Evolutionary conservation across 2,113 vertebrate species (phyloP), one percentile per base, ranked within the genome.

Genomic region (Egretta garzetta): DNA sequence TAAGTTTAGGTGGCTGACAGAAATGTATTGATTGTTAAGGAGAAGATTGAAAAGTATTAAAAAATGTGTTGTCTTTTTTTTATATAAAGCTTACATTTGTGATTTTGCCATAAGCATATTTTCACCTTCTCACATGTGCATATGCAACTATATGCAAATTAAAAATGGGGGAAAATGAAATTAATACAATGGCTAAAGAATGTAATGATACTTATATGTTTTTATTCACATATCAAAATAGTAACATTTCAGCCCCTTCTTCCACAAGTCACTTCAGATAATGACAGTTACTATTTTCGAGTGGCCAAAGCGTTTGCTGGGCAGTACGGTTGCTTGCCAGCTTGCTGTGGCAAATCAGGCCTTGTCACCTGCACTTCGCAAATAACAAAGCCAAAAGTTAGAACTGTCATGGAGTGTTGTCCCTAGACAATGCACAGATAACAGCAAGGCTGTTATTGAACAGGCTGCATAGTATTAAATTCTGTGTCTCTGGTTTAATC

Each of bases 371-470:
- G 33, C 45, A 3, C 14, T 33, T 67, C 74, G 80, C 66, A 63
- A 75, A n/a, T 39, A 79, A 49, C 8, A 21, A 79, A 81, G 49
- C 17, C 72, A 23, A 30, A 88, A 94, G 35, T 70, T 39, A 26
- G 59, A 64, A 41, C 13, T 80, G 75, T n/a, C 39, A 6, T 7
- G 15, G 21, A 24, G 13, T 6, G 49, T 33, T 84, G 58, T 60
- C 63, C 53, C 8, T 22, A 12, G n/a, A 52, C 0, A 0, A 37
- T 28, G 62, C 37, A 59, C 56, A 80, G n/a, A 7, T 35, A 59
- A 28, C 47, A 90, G 71, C 66, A 75, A 41, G 66, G 24, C 80
- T 37, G 58, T 26, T 59, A 55, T 3, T 49, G 49, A 50, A 37
- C n/a, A 28, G 12, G 26, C 63, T 59, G 53, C 52, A 35, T 52